Evolutionary conservation across 2,797 vertebrate genomes (phyloP).

Genomic region (Coracias cyanogaster): DNA sequence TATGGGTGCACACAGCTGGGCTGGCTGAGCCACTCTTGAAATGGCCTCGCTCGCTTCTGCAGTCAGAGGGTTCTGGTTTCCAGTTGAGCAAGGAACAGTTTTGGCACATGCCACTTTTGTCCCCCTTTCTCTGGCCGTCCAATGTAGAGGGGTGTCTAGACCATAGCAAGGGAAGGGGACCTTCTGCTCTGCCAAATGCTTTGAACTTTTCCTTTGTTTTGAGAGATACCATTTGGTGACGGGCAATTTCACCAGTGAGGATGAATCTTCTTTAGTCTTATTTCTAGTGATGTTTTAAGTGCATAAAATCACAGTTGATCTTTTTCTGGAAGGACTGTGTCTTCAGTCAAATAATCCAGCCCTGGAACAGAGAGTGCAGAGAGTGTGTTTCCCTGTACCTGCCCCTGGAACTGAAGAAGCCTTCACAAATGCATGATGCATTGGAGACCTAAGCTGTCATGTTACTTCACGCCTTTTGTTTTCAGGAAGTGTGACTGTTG

Average conservation of each 20-base stretch:
- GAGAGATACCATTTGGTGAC: not conserved
- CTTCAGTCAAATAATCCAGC: not conserved
- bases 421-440: not conserved
- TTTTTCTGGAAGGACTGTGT: not conserved
- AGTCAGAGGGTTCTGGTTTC: not conserved
- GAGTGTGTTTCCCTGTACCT: not conserved
- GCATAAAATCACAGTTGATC: not conserved
- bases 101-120: slow-evolving; percentile 15
- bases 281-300: not conserved
- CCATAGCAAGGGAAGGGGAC: not conserved
- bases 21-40: not conserved
- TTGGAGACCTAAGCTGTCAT: not conserved
- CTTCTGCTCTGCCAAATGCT: slow-evolving; percentile 1
- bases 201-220: slow-evolving; percentile 8
- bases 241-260: not conserved
- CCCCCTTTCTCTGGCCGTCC: not conserved
- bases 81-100: not conserved
- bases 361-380: not conserved
- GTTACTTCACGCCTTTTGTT: not conserved
- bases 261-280: slow-evolving; percentile 2
- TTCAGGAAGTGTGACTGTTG: not conserved
- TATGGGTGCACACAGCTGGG: not conserved
- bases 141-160: not conserved
- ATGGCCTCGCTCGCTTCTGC: not conserved
- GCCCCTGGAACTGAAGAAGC: not conserved